Evolutionary conservation across 1,140 invertebrate genomes (phyloP).

Genomic region (Anoplolepis gracilipes): DNA sequence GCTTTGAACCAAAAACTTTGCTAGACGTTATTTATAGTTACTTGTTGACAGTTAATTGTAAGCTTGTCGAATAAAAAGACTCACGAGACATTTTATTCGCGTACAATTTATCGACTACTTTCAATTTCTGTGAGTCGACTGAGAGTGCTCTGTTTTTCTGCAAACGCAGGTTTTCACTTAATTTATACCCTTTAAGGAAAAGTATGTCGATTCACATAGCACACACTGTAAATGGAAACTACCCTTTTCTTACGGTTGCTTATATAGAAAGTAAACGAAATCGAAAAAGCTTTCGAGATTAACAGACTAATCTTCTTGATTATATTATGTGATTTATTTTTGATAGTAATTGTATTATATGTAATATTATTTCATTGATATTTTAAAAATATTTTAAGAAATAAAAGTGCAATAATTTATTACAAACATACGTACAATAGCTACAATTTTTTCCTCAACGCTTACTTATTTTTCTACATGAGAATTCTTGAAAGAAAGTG

Average conservation of each 20-base stretch:
- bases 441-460: not conserved
- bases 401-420: too few relatives aligned
- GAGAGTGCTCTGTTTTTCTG: not conserved
- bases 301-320: not conserved
- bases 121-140: conserved; percentile 47
- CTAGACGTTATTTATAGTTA: not conserved
- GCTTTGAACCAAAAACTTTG: not conserved
- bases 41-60: not conserved
- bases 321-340: too few relatives aligned
- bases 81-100: not conserved
- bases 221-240: conserved; percentile 62
- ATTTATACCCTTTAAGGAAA: conserved; percentile 66
- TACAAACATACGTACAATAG: too few relatives aligned
- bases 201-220: conserved; percentile 54
- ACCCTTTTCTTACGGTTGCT: conserved; percentile 34
- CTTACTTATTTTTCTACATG: not conserved
- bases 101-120: not conserved
- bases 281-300: not conserved
- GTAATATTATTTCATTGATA: too few relatives aligned
- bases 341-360: not conserved
- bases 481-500: conserved; percentile 23
- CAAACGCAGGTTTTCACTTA: conserved; percentile 53
- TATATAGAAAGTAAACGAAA: conserved; percentile 52
- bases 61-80: not conserved
- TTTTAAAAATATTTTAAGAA: too few relatives aligned